Evolutionary conservation across 2,113 vertebrate species (phyloP), one percentile per base, ranked within the genome.

Genomic region (Chitala chitala): DNA sequence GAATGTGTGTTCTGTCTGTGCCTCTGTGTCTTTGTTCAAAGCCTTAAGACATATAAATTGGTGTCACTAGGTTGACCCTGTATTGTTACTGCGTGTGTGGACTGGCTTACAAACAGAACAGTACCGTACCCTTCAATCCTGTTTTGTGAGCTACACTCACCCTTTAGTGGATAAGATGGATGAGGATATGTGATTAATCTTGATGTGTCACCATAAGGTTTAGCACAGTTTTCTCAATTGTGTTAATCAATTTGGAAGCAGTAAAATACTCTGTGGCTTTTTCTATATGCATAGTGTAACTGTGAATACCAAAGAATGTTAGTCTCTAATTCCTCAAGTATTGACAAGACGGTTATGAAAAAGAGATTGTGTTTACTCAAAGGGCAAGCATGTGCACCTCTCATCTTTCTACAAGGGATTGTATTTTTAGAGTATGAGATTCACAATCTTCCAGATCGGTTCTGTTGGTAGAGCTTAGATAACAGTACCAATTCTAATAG

Each of bases 391-490:
- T 42, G 42, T 38, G 44, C 29, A 36, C 42, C 22, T 42, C 9
- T 20, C 22, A 13, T 22, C 24, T 73, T 73, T 33, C 63, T 73
- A n/a, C 10, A 73, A 40, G 3, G 38, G 33, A 4, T 24, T 44
- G 61, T n/a, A n/a, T n/a, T n/a, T n/a, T n/a, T n/a, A n/a, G n/a
- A n/a, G n/a, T n/a, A n/a, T n/a, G n/a, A n/a, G 31, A 66, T 22
- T 65, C 26, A 15, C 72, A 40, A 38, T 74, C 31, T 55, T n/a
- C 24, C 13, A 55, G 54, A 76, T 76, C 10, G 33, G 38, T 61
- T 54, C 54, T 76, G 54, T 17, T 61, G 38, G 42, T 24, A 36
- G 48, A 74, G 36, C 9, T 66, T 54, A 66, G 61, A 74, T 66
- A 66, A 74, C 33, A 53, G 15, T 66, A 50, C 3, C 72, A 64